Base-by-base conservation (phyloP, 2,797 vertebrate genomes). In the Australoheros facetus region DNA sequence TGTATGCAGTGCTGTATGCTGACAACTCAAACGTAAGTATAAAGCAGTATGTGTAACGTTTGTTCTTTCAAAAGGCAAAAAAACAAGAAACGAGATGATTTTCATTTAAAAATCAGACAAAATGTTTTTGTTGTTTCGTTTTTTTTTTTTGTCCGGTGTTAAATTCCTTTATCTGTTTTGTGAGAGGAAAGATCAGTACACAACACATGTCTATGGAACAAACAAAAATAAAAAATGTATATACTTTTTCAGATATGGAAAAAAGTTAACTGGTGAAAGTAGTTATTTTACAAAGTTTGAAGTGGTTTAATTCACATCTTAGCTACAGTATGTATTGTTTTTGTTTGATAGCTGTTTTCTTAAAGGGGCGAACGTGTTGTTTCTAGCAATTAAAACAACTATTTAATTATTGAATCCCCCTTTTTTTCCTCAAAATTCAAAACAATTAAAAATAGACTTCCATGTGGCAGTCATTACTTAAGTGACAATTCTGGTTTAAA, bases 1-100 rank as follows among this genome's bases (percentile, higher is more conserved):
- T 48, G 74, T 11, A 7, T 7, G 55, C 42, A 64, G 78, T 10
- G 66, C 70, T 51, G 51, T 78, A 73, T 59, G 39, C 59, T 42
- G 78, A 62, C 71, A 75, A 71, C n/a, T 69, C 16, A 14, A 59
- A 71, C 3, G 3, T 21, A 48, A 69, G 42, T 30, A 48, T 28
- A 12, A 30, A 69, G 26, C 26, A n/a, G 42, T 7, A 19, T 4
- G 17, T 30, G 10, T 26, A 26, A 3, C 1, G 5, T 30, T 51
- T 30, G 0, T 51, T 69, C 64, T 69, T 30, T 51, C 0, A 1
- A 48, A 48, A 66, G 19, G 3, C 51, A 69, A 30, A 42, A 64
- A 28, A 64, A 21, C 34, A 34, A 34, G 8, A 34, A 37, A 37
- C 8, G 26, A 7, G 56, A 58, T 30, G 60, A 45, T 19, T 64